Percentiles rank a stretch among this genome's conserved stretches.
phyloP scores from a whole-genome alignment of 2,888 invertebrate genomes.

The Prionchulus punctatus region DNA sequence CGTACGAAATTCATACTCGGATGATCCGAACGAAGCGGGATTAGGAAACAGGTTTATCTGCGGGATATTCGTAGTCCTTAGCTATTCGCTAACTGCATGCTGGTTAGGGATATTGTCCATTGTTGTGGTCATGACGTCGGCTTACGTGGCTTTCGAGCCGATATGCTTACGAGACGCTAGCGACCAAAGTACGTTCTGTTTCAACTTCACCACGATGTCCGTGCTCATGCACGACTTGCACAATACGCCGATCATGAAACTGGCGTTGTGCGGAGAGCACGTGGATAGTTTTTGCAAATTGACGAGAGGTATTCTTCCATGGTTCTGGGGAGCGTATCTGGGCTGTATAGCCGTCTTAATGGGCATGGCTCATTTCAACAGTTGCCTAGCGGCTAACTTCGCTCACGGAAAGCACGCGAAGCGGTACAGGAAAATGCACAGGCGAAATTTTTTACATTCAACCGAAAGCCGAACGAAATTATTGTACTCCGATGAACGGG shows the following conservation, averaged over 20 bases:
- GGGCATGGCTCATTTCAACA: conserved; percentile 3
- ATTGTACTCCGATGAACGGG: too few species aligned
- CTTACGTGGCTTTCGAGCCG: conserved; percentile 4
- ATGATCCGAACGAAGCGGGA: neutral
- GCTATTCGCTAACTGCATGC: neutral
- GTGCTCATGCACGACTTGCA: neutral
- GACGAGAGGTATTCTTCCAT: conserved; percentile 7
- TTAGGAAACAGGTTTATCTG: neutral
- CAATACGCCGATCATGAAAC: neutral
- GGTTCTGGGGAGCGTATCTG: conserved; percentile 7
- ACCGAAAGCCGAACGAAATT: too few species aligned
- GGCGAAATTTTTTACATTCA: too few species aligned
- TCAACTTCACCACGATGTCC: conserved; percentile 5
- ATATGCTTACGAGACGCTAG: conserved; percentile 8
- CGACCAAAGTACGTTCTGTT: neutral
- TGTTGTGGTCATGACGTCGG: neutral
- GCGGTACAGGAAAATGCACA: neutral
- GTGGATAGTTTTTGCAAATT: conserved; percentile 5
- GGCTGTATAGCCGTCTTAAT: conserved; percentile 4
- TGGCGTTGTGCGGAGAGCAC: conserved; percentile 5
- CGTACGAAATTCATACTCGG: too few species aligned
- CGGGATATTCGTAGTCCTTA: neutral
- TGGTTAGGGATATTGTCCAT: conserved; percentile 6
- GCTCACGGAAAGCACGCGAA: conserved; percentile 3
- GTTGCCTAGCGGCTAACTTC: conserved; percentile 8